phyloP scores from a whole-genome alignment of 2,888 invertebrate species.

The Pasiphila rectangulata region DNA sequence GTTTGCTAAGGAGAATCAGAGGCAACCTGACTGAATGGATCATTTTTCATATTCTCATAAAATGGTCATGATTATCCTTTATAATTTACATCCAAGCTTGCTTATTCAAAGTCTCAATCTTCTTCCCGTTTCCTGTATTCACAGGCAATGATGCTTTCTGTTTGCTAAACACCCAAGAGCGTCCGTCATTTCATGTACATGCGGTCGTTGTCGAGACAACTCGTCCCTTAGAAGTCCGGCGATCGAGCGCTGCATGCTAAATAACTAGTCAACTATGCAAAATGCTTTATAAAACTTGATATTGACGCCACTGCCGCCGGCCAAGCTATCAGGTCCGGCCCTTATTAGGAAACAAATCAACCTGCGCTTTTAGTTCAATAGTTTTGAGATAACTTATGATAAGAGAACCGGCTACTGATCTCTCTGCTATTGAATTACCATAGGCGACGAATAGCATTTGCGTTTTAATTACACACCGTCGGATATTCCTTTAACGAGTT shows the following conservation, averaged over 20 bases:
- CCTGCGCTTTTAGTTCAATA: conserved; percentile 42
- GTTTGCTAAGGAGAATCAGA: conserved; percentile 44
- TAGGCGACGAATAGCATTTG: conserved; percentile 52
- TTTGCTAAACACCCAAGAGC: conserved; percentile 30
- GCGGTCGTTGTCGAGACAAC: conserved; percentile 66
- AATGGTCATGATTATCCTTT: neutral
- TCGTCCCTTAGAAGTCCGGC: conserved; percentile 57
- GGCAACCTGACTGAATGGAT: conserved; percentile 41
- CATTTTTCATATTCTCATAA: conserved; percentile 13
- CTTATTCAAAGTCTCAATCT: conserved; percentile 24
- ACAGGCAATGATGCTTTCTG: conserved; percentile 17
- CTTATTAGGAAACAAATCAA: conserved; percentile 56
- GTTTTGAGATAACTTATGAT: conserved; percentile 42
- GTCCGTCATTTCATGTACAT: conserved; percentile 29
- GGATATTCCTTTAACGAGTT: conserved; percentile 32
- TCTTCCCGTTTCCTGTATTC: conserved; percentile 23
- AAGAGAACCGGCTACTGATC: conserved; percentile 46
- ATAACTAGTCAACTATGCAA: conserved; percentile 49
- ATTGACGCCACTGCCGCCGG: conserved; percentile 35
- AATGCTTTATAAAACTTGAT: conserved; percentile 52
- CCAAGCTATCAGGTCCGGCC: conserved; percentile 51
- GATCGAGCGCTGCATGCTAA: conserved; percentile 65
- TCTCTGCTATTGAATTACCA: conserved; percentile 49
- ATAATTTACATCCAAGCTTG: neutral
- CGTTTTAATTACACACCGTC: conserved; percentile 41